These are phyloP conservation scores for Drosophila planitibia DNA, from an alignment of 2,888 invertebrate genomes.

Conservation along the genomic window DNA sequence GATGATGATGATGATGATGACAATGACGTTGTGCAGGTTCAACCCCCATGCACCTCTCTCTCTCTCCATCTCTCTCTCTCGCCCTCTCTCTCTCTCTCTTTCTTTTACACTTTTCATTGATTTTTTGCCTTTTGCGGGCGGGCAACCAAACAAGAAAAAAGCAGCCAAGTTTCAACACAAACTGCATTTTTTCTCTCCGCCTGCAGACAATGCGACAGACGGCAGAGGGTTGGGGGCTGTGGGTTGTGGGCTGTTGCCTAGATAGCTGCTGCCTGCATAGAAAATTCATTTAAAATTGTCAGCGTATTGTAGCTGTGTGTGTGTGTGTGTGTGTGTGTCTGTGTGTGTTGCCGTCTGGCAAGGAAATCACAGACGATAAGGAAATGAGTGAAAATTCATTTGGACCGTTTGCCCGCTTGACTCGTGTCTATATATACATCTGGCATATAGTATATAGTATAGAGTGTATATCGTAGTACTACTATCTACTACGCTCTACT, in stretches of 20 bases:
- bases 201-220: constrained; percentile 75
- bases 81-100: neutral
- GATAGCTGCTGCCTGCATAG: constrained; percentile 72
- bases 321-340: constrained; percentile 12
- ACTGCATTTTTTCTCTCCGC: constrained; percentile 71
- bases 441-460: constrained; percentile 19
- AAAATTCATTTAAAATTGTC: constrained; percentile 79
- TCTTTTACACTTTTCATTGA: constrained; percentile 68
- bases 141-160: constrained; percentile 34
- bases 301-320: constrained; percentile 44
- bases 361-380: constrained; percentile 84
- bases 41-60: constrained; percentile 58
- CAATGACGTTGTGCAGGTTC: constrained; percentile 64
- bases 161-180: constrained; percentile 64
- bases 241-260: constrained; percentile 14
- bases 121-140: constrained; percentile 59
- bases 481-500: constrained; percentile 25
- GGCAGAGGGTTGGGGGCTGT: constrained; percentile 1
- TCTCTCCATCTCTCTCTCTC: neutral
- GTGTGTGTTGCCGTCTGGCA: constrained; percentile 65
- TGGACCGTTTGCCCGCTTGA: constrained; percentile 42
- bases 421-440: neutral
- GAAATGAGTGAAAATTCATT: constrained; percentile 83
- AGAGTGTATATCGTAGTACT: constrained; percentile 18
- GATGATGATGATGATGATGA: constrained; percentile 10